Evolutionary conservation across 2,797 vertebrate genomes (phyloP).

Genomic region (Gymnoscopelus microlampas): DNA sequence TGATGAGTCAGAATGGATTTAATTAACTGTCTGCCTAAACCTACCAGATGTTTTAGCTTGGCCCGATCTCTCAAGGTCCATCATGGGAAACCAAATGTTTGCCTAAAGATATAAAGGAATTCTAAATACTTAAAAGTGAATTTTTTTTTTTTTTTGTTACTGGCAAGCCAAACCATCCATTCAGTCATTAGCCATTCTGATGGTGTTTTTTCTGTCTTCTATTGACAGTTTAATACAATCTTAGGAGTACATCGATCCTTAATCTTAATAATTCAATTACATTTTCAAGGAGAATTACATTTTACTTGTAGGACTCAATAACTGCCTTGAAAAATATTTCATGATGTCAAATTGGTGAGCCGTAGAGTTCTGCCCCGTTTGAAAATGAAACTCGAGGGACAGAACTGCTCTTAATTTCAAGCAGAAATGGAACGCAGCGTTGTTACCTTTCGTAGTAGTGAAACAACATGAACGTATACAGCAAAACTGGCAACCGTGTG

Average conservation of each 20-base stretch:
- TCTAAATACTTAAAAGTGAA: slow-evolving; percentile 5
- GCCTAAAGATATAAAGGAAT: background rate
- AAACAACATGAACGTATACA: slow-evolving; percentile 68
- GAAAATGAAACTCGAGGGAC: slow-evolving; percentile 44
- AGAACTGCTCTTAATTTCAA: slow-evolving; percentile 44
- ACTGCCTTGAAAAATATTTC: slow-evolving; percentile 16
- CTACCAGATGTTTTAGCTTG: slow-evolving; percentile 3
- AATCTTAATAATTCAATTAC: slow-evolving; percentile 18
- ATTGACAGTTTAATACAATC: slow-evolving; percentile 3
- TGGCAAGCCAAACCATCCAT: background rate
- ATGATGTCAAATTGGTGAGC: slow-evolving; percentile 24
- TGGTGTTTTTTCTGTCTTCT: slow-evolving; percentile 4
- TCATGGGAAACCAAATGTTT: background rate
- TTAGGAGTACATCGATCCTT: slow-evolving; percentile 10
- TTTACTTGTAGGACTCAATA: slow-evolving; percentile 24
- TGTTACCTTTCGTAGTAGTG: slow-evolving; percentile 69
- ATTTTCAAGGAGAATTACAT: slow-evolving; percentile 9
- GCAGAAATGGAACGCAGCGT: slow-evolving; percentile 60
- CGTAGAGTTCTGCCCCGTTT: slow-evolving; percentile 32
- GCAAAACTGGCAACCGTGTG: slow-evolving; percentile 76
- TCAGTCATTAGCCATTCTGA: background rate
- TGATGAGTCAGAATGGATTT: slow-evolving; percentile 32
- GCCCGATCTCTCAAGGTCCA: background rate
- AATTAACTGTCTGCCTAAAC: slow-evolving; percentile 26
- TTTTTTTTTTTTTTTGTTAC: background rate